These are phyloP conservation scores for Petrocephalus schoutedeni DNA, from an alignment of 2,797 vertebrate genomes.

Conservation along the genomic window DNA sequence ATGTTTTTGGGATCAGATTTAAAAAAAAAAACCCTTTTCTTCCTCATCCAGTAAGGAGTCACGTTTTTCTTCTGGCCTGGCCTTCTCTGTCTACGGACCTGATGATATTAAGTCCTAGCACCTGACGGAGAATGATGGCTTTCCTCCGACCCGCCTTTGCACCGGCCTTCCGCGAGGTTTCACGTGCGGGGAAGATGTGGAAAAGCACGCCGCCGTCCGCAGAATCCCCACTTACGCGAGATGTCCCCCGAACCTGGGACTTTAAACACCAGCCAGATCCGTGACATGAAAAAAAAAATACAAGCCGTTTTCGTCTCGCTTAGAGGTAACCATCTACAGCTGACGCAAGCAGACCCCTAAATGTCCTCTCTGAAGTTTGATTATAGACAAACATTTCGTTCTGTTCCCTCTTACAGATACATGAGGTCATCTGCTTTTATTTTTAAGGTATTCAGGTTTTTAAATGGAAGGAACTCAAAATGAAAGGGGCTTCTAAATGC, in stretches of 20 bases:
- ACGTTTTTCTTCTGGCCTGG: background rate
- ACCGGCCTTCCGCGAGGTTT: too few species aligned
- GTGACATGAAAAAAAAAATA: background rate
- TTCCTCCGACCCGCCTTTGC: background rate
- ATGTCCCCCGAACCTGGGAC: background rate
- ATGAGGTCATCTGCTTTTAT: background rate
- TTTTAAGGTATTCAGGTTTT: conserved; percentile 1
- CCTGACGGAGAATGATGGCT: background rate
- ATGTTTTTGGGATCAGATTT: conserved; percentile 2
- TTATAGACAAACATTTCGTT: conserved; percentile 6
- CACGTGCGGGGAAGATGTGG: background rate
- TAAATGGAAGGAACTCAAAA: background rate
- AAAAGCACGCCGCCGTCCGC: background rate
- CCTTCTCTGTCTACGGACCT: background rate
- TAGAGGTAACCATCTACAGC: conserved; percentile 7
- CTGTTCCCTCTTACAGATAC: background rate
- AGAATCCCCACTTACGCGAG: background rate
- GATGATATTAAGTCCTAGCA: background rate
- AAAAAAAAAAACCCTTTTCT: background rate
- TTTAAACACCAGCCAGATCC: background rate
- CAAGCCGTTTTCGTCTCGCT: background rate
- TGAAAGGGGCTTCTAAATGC: background rate
- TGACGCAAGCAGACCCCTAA: background rate
- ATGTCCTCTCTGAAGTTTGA: background rate
- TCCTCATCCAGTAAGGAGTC: background rate